A percentile compares a stretch with the other conserved stretches of the same genome.
Evolutionary conservation across 2,113 vertebrate species (phyloP).

Genomic region (Cyanoderma ruficeps): DNA sequence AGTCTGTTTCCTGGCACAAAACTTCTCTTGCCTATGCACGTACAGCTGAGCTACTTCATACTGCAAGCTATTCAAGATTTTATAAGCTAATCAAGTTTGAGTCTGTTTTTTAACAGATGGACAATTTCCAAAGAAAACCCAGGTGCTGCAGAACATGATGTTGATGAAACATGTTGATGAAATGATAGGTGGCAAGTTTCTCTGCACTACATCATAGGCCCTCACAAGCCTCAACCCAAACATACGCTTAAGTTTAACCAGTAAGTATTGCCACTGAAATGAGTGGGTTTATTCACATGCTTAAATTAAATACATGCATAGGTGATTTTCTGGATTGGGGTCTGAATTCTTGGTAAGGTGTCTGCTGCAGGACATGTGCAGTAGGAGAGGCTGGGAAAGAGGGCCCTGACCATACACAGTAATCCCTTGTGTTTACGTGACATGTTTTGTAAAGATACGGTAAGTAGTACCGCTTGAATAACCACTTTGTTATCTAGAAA

Average conservation of each 20-base stretch:
- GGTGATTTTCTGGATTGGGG: neutral
- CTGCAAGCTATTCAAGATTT: neutral
- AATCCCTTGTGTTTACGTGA: neutral
- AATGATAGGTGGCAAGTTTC: neutral
- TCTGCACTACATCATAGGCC: neutral
- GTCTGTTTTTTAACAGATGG: slow-evolving; percentile 17
- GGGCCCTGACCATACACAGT: too few relatives aligned
- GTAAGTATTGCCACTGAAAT: neutral
- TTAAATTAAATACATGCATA: neutral
- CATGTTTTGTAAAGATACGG: neutral
- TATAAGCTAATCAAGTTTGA: neutral
- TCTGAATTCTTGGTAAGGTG: neutral
- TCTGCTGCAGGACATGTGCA: neutral
- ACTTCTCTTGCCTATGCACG: neutral
- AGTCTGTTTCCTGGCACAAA: neutral
- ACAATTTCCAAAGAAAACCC: slow-evolving; percentile 20
- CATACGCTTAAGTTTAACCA: neutral
- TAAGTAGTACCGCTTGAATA: neutral
- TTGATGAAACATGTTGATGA: neutral
- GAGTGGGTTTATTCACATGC: neutral
- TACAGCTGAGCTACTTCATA: neutral
- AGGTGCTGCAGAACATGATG: neutral
- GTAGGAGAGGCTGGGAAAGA: neutral
- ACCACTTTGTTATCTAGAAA: neutral
- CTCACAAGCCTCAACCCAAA: neutral